Evolutionary conservation across 2,797 vertebrate genomes (phyloP).

Genomic region (Nothura maculosa): DNA sequence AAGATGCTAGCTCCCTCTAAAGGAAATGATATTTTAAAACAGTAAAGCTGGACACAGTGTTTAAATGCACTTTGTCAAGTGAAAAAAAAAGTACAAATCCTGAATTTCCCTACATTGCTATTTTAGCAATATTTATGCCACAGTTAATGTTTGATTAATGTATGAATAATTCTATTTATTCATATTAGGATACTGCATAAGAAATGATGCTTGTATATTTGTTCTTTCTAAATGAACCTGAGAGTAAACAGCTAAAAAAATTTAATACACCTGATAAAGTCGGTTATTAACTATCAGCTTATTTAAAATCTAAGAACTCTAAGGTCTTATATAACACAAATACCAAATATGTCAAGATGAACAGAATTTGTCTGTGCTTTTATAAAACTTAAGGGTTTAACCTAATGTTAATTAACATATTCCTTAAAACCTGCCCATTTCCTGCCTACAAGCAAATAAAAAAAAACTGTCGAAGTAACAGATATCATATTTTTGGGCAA

Average conservation of each 20-base stretch:
- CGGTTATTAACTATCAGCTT: neutral
- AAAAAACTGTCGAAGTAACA: neutral
- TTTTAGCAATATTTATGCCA: neutral
- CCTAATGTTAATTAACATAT: neutral
- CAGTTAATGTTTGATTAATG: neutral
- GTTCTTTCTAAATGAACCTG: neutral
- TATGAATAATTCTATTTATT: neutral
- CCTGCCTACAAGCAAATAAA: neutral
- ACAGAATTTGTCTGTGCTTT: neutral
- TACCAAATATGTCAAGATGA: neutral
- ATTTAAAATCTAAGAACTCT: neutral
- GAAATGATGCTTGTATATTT: neutral
- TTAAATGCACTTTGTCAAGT: neutral
- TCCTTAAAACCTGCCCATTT: neutral
- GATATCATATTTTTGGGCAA: neutral
- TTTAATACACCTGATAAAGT: neutral
- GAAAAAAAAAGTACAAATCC: neutral
- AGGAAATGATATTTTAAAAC: constrained; percentile 10
- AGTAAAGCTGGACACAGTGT: neutral
- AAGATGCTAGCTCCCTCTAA: constrained; percentile 72
- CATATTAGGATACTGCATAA: neutral
- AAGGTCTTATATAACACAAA: neutral
- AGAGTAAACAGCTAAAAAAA: neutral
- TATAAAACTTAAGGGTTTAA: no score
- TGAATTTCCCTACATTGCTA: fast-evolving